Evolutionary conservation across 2,113 vertebrate species (phyloP), one percentile per base, ranked within the genome.

Genomic region (Pelobates fuscus): DNA sequence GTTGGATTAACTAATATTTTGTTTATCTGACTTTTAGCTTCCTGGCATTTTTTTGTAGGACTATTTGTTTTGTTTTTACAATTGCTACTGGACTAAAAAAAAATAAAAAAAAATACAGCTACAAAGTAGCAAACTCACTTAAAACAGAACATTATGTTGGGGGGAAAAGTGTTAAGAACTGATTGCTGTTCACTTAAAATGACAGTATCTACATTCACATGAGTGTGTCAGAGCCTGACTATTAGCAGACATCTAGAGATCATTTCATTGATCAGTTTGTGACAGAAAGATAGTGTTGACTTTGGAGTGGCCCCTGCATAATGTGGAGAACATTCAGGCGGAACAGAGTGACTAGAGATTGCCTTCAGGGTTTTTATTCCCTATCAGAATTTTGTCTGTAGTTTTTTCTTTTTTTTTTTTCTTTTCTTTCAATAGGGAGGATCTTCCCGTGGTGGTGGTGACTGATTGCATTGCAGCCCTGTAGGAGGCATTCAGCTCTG

Each of bases 381-480:
- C 55, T 75, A 77, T 77, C 64, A 61, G 65, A 18, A 23, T 25
- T 43, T 41, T 23, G 32, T 10, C 32, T 37, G 32, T 37, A 37
- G 32, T 37, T 6, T 37, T n/a, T 37, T 37, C 32, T 37, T 37
- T 37, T 37, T 18, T 8, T 62, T 43, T 71, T 58, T 70, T 58
- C 26, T 75, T 63, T 67, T 49, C 52, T 44, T 29, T 67, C 32
- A 46, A 46, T 30, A 49, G 63, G 64, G n/a, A 58, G 65, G 73
- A 57, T 67, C 54, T 60, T 67, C 64, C 41, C 55, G 32, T 67
- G 73, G 37, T 76, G 73, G 64, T 26, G 73, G 64, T 26, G 54
- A 61, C 20, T 41, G 64, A 68, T 77, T 68, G 64, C 64, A 77
- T 52, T 68, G 73, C 73, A 77, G 73, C 73, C 73, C 73, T 68